Evolutionary conservation across 2,113 vertebrate species (phyloP).

Genomic region (Ameiurus melas): DNA sequence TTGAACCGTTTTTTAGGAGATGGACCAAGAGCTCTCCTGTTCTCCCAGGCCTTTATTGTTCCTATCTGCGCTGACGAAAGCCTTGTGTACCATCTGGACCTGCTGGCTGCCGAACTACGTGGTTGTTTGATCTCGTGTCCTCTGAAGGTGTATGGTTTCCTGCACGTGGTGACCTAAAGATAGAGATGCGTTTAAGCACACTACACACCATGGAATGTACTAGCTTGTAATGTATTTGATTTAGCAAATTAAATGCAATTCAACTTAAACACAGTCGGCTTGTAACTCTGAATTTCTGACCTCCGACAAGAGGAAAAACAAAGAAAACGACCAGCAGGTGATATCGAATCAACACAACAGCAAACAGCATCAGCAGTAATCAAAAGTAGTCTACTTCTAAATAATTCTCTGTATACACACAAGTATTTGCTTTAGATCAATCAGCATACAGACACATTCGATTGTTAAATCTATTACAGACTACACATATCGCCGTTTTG

Average conservation of each 20-base stretch:
- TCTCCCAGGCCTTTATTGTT: conserved; percentile 52
- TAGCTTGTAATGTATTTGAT: neutral
- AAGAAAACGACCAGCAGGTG: neutral
- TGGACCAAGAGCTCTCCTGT: conserved; percentile 41
- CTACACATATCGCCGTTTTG: neutral
- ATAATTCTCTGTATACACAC: neutral
- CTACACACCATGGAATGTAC: neutral
- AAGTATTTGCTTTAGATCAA: neutral
- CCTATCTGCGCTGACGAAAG: conserved; percentile 95
- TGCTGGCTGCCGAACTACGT: conserved; percentile 87
- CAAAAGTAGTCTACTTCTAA: neutral
- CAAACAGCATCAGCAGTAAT: neutral
- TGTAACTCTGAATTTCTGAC: neutral
- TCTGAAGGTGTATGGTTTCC: conserved; percentile 77
- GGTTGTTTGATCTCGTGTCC: conserved; percentile 84
- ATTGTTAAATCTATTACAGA: neutral
- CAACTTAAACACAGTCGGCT: no score
- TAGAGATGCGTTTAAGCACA: neutral
- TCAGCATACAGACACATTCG: neutral
- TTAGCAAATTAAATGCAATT: neutral
- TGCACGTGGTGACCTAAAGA: conserved; percentile 81
- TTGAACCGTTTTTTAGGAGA: conserved; percentile 54
- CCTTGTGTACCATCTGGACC: conserved; percentile 92
- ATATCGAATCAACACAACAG: neutral
- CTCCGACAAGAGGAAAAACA: no score